A percentile compares a stretch with the other conserved stretches of the same genome.
Conservation (phyloP, 2,797 vertebrate genomes). For the Mormyrops attenuatus region DNA sequence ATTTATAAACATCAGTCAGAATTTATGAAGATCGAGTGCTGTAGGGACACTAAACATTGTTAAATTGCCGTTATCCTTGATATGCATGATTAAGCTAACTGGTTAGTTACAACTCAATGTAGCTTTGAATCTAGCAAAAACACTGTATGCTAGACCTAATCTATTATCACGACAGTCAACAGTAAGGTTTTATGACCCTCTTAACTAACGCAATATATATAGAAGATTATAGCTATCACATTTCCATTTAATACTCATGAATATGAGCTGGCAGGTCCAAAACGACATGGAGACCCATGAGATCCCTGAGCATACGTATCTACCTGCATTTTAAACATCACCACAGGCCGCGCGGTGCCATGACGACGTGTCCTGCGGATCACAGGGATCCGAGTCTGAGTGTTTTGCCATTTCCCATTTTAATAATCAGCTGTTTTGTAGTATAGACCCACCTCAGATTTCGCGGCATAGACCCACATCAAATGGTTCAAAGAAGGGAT, state of each 20-base stretch:
- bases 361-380: neutral
- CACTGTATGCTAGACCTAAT: neutral
- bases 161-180: neutral
- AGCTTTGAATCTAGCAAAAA: neutral
- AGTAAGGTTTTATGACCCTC: neutral
- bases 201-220: neutral
- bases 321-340: neutral
- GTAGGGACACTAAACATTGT: neutral
- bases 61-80: neutral
- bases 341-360: neutral
- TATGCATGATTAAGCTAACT: neutral
- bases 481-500: neutral
- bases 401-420: neutral
- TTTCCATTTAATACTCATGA: conserved; percentile 1
- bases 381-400: neutral
- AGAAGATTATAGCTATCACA: neutral
- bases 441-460: neutral
- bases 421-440: neutral
- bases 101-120: neutral
- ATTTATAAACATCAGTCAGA: neutral
- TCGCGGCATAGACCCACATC: neutral
- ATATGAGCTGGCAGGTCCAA: neutral
- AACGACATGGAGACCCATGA: neutral
- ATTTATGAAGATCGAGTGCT: neutral
- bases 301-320: neutral